Base-by-base conservation (phyloP, 2,888 invertebrate species). In the Dasypolia templi region DNA sequence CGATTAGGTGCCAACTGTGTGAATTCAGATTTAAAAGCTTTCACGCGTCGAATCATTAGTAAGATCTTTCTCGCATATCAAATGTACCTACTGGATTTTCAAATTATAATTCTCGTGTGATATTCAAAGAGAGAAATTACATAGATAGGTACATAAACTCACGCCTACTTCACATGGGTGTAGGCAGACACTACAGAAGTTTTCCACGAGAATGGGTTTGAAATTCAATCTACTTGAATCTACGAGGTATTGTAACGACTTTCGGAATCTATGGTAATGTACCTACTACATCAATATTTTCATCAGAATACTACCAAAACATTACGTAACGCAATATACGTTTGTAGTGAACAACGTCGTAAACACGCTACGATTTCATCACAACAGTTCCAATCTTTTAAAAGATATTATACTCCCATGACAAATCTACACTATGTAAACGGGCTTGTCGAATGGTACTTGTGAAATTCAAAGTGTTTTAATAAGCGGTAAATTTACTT, bases 401-500 rank as follows among this genome's bases (percentile, higher is more conserved):
- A 35, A n/a, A 77, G 7, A 63, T 49, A 77, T n/a, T 63, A 53
- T n/a, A 72, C 65, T 66, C 49, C 55, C 61, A 75, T 67, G 39
- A 55, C 71, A 72, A 86, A 90, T 90, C 88, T 83, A 72, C 35
- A 70, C n/a, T 19, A 80, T 88, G 56, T 90, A 89, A 92, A 91
- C 65, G 63, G 62, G 58, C 72, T 72, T 65, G 77, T 53, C 83
- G 87, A 86, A 82, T 84, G 89, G 86, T 86, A 88, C 86, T 89
- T 90, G 89, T 89, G 89, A 91, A 90, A 92, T 92, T 92, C 90
- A 81, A 93, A 92, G 90, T 89, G 92, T 90, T 93, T 92, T 94
- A 94, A 93, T 93, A 93, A 92, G 92, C 93, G 93, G 88, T 87
- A 92, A 93, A 94, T 93, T 92, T 85, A 92, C 91, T 91, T 89